phyloP scores from a whole-genome alignment of 2,888 invertebrate genomes.

The Synergus japonicus region DNA sequence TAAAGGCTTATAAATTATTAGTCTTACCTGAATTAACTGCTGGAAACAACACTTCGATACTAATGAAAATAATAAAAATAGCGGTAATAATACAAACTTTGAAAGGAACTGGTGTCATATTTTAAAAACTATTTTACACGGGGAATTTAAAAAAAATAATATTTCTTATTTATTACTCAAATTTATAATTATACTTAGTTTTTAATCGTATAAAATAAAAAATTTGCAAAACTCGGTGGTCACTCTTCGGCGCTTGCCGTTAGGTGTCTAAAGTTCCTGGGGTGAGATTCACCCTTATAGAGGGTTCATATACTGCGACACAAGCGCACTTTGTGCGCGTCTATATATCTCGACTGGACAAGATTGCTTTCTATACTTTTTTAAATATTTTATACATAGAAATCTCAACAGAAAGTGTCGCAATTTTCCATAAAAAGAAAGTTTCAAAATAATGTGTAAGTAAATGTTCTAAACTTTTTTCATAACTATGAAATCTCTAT shows the following conservation, averaged over 20 bases:
- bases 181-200: not conserved
- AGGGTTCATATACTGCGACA: slow-evolving; percentile 54
- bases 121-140: not conserved
- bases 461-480: too few relatives aligned
- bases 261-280: slow-evolving; percentile 65
- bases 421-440: too few relatives aligned
- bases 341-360: not conserved
- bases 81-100: not conserved
- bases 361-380: not conserved
- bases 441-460: too few relatives aligned
- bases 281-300: slow-evolving; percentile 68
- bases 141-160: not conserved
- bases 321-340: slow-evolving; percentile 50
- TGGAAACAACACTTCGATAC: not conserved
- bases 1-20: not conserved
- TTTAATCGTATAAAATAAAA: not conserved
- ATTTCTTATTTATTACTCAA: not conserved
- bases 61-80: slow-evolving; percentile 21
- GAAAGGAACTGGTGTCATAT: not conserved
- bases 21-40: slow-evolving; percentile 42
- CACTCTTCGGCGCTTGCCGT: slow-evolving; percentile 59
- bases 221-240: slow-evolving; percentile 41
- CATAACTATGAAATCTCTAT: too few relatives aligned
- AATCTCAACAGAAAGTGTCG: too few relatives aligned
- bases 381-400: not conserved